phyloP scores from a whole-genome alignment of 2,797 vertebrate species.

The Chelidonichthys spinosus region DNA sequence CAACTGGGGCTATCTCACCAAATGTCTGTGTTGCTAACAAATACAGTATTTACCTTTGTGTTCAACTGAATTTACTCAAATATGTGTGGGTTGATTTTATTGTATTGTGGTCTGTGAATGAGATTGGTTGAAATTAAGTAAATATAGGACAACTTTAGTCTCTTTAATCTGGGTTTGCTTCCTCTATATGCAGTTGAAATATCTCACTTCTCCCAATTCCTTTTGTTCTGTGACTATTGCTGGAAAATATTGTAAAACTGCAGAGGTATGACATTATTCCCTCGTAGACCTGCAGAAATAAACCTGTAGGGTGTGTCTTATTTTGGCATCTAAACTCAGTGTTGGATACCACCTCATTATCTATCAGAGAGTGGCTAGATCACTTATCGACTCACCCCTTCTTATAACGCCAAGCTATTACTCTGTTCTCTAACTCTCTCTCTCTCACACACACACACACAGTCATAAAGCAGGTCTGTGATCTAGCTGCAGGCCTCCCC shows the following conservation, averaged over 20 bases:
- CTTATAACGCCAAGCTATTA: conserved; percentile 68
- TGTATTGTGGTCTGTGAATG: neutral
- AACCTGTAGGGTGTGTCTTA: conserved; percentile 19
- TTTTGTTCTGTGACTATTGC: neutral
- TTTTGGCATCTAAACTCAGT: conserved; percentile 39
- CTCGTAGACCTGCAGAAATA: neutral
- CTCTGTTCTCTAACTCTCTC: conserved; percentile 48
- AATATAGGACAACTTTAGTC: neutral
- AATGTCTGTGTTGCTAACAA: neutral
- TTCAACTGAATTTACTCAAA: too few species aligned
- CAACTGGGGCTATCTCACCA: neutral
- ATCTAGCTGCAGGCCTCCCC: conserved; percentile 55
- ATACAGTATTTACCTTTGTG: too few species aligned
- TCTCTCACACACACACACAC: conserved; percentile 47
- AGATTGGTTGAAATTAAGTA: neutral
- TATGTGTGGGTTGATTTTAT: too few species aligned
- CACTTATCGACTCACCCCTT: conserved; percentile 73
- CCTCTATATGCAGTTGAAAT: neutral
- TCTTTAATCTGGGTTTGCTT: neutral
- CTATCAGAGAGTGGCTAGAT: conserved; percentile 57
- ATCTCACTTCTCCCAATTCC: neutral
- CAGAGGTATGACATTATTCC: conserved; percentile 7
- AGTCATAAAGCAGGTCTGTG: conserved; percentile 66
- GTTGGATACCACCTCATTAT: conserved; percentile 42
- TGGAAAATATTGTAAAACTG: neutral